Conservation (phyloP, 2,888 invertebrate species). For the Prionchulus punctatus region DNA sequence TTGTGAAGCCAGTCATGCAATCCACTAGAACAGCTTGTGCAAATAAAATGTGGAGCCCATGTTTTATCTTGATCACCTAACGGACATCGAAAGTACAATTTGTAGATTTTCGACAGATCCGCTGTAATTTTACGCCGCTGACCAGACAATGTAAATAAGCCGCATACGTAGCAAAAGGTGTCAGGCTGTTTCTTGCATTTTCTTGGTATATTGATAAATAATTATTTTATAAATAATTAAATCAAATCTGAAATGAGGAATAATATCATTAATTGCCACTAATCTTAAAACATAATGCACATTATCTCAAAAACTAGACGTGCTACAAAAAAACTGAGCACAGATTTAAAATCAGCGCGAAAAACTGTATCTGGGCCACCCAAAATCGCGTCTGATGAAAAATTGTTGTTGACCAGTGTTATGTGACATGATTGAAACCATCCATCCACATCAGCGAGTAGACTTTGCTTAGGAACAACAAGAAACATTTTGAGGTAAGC, state of each 20-base stretch:
- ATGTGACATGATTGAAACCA: too few relatives aligned
- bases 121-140: constrained; percentile 3
- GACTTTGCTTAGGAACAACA: too few relatives aligned
- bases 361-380: not conserved
- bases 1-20: constrained; percentile 2
- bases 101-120: not conserved
- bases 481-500: too few relatives aligned
- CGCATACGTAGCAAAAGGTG: not conserved
- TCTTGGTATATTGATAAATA: too few relatives aligned
- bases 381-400: not conserved
- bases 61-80: constrained; percentile 9
- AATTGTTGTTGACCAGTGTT: not conserved
- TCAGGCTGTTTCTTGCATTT: not conserved
- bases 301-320: constrained; percentile 1
- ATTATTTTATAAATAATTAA: too few relatives aligned
- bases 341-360: constrained; percentile 3
- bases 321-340: not conserved
- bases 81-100: constrained; percentile 9
- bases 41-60: constrained; percentile 4
- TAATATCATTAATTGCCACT: not conserved
- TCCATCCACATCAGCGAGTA: too few relatives aligned
- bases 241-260: not conserved
- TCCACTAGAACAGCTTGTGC: not conserved
- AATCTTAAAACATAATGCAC: not conserved
- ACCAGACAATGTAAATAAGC: not conserved